Evolutionary conservation across 2,888 invertebrate species (phyloP).

Genomic region (Macaria notata): DNA sequence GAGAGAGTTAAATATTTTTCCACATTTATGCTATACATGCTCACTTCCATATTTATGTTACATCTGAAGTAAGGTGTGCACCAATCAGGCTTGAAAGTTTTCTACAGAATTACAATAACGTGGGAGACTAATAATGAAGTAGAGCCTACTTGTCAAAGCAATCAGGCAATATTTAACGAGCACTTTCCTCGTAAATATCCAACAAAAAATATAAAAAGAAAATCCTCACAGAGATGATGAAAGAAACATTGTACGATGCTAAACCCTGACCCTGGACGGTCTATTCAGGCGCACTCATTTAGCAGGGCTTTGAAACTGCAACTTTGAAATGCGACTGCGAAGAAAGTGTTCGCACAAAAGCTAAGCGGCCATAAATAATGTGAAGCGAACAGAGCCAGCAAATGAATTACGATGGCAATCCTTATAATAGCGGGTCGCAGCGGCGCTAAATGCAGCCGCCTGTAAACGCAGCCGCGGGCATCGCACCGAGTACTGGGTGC

Average conservation of each 20-base stretch:
- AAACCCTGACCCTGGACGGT: conserved; percentile 63
- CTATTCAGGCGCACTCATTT: conserved; percentile 68
- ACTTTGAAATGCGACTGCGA: conserved; percentile 55
- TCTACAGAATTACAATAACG: not conserved
- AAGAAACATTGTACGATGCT: conserved; percentile 53
- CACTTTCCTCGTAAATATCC: conserved; percentile 12
- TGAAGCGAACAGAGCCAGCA: conserved; percentile 63
- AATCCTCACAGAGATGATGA: conserved; percentile 44
- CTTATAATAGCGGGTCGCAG: conserved; percentile 59
- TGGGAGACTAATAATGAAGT: conserved; percentile 8
- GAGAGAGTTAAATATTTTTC: too few relatives aligned
- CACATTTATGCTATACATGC: too few relatives aligned
- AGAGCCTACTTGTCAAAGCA: conserved; percentile 17
- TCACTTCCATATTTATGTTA: too few relatives aligned
- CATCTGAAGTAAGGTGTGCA: too few relatives aligned
- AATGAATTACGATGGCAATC: conserved; percentile 73
- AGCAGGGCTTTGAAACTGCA: conserved; percentile 39
- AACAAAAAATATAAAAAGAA: conserved; percentile 49
- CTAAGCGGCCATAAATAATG: conserved; percentile 72
- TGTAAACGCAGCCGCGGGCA: conserved; percentile 42
- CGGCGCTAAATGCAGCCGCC: conserved; percentile 43
- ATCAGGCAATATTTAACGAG: conserved; percentile 14
- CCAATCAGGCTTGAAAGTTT: not conserved
- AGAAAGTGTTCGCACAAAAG: conserved; percentile 65
- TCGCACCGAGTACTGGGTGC: conserved; percentile 36